These are phyloP conservation scores for Drosophila trapezifrons DNA, from an alignment of 1,140 invertebrate genomes.

Conservation along the genomic window DNA sequence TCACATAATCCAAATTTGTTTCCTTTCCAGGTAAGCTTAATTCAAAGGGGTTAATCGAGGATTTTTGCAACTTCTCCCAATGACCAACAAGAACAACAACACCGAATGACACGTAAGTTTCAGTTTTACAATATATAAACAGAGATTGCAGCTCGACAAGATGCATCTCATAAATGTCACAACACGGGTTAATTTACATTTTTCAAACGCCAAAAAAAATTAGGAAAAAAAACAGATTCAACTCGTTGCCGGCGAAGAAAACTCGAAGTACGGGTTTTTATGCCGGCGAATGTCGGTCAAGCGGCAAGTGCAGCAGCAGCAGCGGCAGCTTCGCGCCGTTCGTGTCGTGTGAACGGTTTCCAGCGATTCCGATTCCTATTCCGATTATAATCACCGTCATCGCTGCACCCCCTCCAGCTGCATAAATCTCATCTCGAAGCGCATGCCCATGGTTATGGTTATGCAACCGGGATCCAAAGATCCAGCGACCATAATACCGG, in stretches of 20 bases:
- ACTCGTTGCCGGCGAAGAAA: constrained; percentile 21
- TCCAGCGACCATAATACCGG: constrained; percentile 57
- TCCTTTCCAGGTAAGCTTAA: constrained; percentile 29
- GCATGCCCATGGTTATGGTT: constrained; percentile 39
- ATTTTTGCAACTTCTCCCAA: constrained; percentile 13
- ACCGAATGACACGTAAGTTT: constrained; percentile 39
- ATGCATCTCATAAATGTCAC: constrained; percentile 44
- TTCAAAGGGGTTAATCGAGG: neutral
- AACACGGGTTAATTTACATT: constrained; percentile 35
- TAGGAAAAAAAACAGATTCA: neutral
- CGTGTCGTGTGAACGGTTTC: constrained; percentile 40
- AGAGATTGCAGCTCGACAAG: constrained; percentile 1
- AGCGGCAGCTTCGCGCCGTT: constrained; percentile 10
- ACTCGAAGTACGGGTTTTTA: constrained; percentile 35
- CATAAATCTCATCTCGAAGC: constrained; percentile 37
- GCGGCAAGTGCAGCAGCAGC: constrained; percentile 53
- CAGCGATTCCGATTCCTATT: constrained; percentile 37
- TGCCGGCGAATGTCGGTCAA: constrained; percentile 52
- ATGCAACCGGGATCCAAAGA: constrained; percentile 50
- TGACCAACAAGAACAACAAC: constrained; percentile 23
- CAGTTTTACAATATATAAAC: constrained; percentile 2
- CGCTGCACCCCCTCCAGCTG: neutral
- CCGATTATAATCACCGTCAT: constrained; percentile 33
- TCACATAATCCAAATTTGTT: neutral
- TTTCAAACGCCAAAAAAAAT: constrained; percentile 26